Evolutionary conservation across 1,140 invertebrate genomes (phyloP).

Genomic region (Brachionus rubens): DNA sequence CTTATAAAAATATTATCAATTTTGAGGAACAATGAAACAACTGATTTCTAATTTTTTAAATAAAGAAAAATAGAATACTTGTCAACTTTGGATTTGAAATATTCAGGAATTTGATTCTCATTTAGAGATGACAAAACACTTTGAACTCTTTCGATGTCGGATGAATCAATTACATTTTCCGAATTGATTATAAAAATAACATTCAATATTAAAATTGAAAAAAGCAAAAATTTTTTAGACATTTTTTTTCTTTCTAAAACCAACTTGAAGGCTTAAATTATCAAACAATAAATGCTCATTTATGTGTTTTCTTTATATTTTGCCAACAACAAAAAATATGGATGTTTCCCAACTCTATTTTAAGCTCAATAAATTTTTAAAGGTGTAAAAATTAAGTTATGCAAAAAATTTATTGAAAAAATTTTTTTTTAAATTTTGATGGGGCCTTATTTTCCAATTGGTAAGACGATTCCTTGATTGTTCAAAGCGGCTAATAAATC

Average conservation of each 20-base stretch:
- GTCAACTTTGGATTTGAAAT: not conserved
- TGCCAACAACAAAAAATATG: not conserved
- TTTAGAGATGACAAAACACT: not conserved
- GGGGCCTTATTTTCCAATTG: conserved; percentile 45
- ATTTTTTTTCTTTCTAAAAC: too few relatives aligned
- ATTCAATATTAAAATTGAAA: too few relatives aligned
- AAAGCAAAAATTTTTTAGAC: too few relatives aligned
- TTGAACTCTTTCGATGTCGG: not conserved
- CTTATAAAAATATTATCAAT: too few relatives aligned
- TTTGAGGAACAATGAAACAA: too few relatives aligned
- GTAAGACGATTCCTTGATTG: conserved; percentile 33
- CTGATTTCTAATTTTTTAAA: too few relatives aligned
- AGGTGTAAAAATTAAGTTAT: not conserved
- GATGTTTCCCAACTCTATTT: not conserved
- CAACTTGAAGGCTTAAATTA: too few relatives aligned
- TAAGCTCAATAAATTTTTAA: not conserved
- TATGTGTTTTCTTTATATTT: too few relatives aligned
- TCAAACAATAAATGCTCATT: too few relatives aligned
- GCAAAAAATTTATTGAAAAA: not conserved
- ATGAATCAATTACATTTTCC: too few relatives aligned
- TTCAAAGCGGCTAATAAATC: conserved; percentile 25
- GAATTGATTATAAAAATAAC: too few relatives aligned
- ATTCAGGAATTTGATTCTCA: not conserved
- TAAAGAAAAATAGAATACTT: too few relatives aligned
- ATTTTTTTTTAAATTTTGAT: not conserved